A percentile compares a stretch with the other conserved stretches of the same genome.
Conservation (phyloP, 2,113 vertebrate genomes). For the Myotis yumanensis region DNA sequence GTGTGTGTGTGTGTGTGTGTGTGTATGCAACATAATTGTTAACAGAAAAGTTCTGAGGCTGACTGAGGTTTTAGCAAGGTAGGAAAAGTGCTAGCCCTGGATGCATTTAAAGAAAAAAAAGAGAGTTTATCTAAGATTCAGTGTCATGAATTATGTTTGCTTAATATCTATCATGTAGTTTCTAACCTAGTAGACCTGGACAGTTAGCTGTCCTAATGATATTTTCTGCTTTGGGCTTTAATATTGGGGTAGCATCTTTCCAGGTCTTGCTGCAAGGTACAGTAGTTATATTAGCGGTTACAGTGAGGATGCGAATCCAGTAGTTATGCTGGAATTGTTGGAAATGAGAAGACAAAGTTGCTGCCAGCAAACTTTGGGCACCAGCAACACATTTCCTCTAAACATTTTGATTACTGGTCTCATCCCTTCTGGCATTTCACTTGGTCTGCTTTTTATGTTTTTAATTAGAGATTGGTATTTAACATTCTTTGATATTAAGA, state of each 20-base stretch:
- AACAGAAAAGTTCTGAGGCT: neutral
- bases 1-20: neutral
- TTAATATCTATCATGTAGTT: neutral
- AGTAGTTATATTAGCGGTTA: neutral
- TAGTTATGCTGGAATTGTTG: neutral
- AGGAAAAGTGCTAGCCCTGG: neutral
- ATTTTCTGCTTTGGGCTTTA: neutral
- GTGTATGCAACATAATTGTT: neutral
- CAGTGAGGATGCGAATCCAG: neutral
- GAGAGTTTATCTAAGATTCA: conserved; percentile 25
- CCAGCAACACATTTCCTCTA: conserved; percentile 34
- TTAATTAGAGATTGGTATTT: neutral
- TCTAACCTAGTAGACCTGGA: neutral
- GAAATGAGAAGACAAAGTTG: conserved; percentile 47
- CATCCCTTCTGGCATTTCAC: neutral
- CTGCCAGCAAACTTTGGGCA: neutral
- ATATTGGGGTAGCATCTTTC: neutral
- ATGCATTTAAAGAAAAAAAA: conserved; percentile 26
- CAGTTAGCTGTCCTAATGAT: neutral
- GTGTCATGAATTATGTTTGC: neutral
- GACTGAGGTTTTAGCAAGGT: neutral
- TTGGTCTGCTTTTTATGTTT: conserved; percentile 16
- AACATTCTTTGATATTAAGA: conserved; percentile 6
- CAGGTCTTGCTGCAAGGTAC: neutral
- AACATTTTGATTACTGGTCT: neutral